These are phyloP conservation scores for Lateolabrax maculatus DNA, from an alignment of 2,797 vertebrate genomes.

Conservation along the genomic window DNA sequence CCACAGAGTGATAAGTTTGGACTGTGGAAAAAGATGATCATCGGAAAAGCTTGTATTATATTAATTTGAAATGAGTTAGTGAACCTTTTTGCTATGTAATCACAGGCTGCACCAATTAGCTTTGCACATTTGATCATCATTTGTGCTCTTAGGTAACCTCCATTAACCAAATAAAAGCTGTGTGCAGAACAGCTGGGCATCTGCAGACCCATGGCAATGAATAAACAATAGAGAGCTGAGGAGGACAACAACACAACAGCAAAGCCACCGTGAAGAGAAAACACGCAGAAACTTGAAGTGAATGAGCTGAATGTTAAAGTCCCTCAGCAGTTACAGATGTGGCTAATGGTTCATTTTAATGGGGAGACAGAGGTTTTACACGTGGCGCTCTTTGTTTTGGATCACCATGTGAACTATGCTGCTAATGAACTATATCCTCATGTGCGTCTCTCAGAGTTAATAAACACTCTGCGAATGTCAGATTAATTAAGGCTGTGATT, in stretches of 20 bases:
- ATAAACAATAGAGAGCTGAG: conserved; percentile 6
- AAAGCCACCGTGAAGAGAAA: conserved; percentile 7
- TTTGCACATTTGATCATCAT: conserved; percentile 36
- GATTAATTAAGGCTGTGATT: background rate
- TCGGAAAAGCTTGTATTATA: conserved; percentile 32
- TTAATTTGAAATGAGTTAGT: conserved; percentile 8
- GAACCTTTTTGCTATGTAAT: conserved; percentile 14
- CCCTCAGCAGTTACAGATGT: conserved; percentile 47
- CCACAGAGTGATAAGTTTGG: background rate
- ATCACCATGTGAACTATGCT: background rate
- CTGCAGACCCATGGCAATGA: conserved; percentile 17
- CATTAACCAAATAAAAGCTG: conserved; percentile 27
- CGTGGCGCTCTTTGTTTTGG: background rate
- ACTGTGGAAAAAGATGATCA: conserved; percentile 54
- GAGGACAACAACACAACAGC: conserved; percentile 31
- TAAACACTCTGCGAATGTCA: background rate
- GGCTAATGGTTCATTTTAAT: conserved; percentile 29
- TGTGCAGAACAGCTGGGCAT: conserved; percentile 34
- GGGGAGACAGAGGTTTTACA: conserved; percentile 23
- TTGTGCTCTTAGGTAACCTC: conserved; percentile 43
- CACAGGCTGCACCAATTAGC: conserved; percentile 49
- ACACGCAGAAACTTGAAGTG: background rate
- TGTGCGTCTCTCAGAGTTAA: background rate
- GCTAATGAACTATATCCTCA: conserved; percentile 29
- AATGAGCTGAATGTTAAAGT: background rate